Conservation (phyloP, 2,113 vertebrate genomes). For the Ctenodactylus gundi region DNA sequence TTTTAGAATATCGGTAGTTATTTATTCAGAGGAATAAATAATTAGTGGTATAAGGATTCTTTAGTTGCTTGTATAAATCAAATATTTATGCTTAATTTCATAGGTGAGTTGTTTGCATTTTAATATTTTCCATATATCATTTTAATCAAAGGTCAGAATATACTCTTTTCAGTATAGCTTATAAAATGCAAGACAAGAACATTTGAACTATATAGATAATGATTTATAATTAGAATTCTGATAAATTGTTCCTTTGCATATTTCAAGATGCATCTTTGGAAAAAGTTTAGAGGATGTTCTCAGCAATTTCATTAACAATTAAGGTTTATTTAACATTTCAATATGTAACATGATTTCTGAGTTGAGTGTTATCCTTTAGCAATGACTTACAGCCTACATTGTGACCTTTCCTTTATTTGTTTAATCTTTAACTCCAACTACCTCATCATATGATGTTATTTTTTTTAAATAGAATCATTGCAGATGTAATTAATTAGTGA, state of each 20-base stretch:
- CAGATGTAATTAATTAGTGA: not conserved
- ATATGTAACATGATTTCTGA: not conserved
- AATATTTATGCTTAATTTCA: conserved; percentile 41
- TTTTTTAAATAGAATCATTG: not conserved
- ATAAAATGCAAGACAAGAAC: conserved; percentile 52
- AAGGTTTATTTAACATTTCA: conserved; percentile 29
- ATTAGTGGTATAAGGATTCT: not conserved
- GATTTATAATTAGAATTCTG: conserved; percentile 70
- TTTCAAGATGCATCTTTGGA: conserved; percentile 60
- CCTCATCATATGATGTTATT: not conserved
- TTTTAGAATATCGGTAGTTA: conserved; percentile 45
- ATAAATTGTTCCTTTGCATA: conserved; percentile 64
- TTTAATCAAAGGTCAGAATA: conserved; percentile 64
- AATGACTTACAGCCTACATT: not conserved
- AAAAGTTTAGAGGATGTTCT: conserved; percentile 44
- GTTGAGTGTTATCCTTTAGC: not conserved
- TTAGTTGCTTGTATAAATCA: not conserved
- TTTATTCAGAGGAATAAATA: conserved; percentile 36
- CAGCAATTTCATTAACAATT: conserved; percentile 38
- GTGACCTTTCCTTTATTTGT: not conserved
- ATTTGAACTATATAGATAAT: conserved; percentile 62
- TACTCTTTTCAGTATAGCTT: conserved; percentile 40
- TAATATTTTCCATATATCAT: conserved; percentile 45
- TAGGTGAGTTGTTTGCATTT: conserved; percentile 45
- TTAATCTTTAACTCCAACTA: not conserved